Evolutionary conservation across 2,113 vertebrate genomes (phyloP), one percentile per base, ranked within the genome.

Genomic region (Hippotragus niger): DNA sequence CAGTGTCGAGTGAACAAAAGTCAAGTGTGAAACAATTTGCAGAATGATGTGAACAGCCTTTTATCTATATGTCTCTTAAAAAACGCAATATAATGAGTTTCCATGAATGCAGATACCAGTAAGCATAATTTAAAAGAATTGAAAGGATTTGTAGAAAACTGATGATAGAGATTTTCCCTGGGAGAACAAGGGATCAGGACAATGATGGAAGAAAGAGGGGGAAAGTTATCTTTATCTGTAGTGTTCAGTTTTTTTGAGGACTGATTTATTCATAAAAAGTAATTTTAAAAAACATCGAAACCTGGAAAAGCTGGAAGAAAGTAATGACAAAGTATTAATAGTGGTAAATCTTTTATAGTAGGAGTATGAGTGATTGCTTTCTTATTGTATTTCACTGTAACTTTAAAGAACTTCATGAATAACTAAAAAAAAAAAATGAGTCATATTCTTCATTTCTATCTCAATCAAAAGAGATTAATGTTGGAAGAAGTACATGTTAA

Each of bases 401-500:
- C 94, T 89, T 92, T 95, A 82, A 92, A 91, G 91, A 95, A 58
- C 43, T 67, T 94, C 31, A 91, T 82, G 91, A 89, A 50, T 96
- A 90, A 95, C 36, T 50, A 33, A 97, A 81, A 93, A 50, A 11
- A 91, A n/a, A 91, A 31, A 50, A 64, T 97, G 86, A 95, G n/a
- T 97, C 97, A 96, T 92, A 50, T 21, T 81, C 84, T 94, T 95
- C 71, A 47, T 95, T 96, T 98, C 86, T 95, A 2, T 98, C 62
- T 90, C 88, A 94, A 89, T 96, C 81, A 95, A 50, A 96, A 84
- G 88, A 98, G 93, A 95, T 97, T 96, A 98, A 91, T 58, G 4
- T 97, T 97, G 96, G 62, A 88, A 93, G 93, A 89, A 93, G 86
- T 95, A 86, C 83, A 53, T 52, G 91, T 93, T 98, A 98, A 97